Conservation (phyloP, 2,113 vertebrate genomes). For the Mus pahari region DNA sequence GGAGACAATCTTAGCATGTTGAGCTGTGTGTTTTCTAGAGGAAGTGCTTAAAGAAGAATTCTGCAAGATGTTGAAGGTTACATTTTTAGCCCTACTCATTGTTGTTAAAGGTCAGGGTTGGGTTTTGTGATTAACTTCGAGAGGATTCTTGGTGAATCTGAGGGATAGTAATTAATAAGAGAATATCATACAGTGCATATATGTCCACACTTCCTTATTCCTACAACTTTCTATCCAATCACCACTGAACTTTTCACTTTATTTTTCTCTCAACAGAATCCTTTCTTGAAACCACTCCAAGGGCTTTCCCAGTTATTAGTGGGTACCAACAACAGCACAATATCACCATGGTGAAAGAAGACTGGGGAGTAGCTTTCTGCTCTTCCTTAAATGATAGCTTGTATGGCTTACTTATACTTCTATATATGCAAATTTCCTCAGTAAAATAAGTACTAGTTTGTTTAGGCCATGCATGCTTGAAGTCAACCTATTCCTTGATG, state of each 20-base stretch:
- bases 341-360: conserved; percentile 64
- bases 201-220: conserved; percentile 49
- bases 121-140: conserved; percentile 65
- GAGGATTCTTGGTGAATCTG: conserved; percentile 62
- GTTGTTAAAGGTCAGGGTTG: conserved; percentile 67
- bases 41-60: conserved; percentile 76
- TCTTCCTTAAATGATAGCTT: conserved; percentile 64
- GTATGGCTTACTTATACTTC: conserved; percentile 56
- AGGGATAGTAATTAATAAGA: conserved; percentile 67
- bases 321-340: conserved; percentile 62
- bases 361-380: background rate
- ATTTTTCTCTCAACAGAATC: conserved; percentile 70
- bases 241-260: conserved; percentile 66
- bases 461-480: background rate
- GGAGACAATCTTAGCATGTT: conserved; percentile 75
- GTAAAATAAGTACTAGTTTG: background rate
- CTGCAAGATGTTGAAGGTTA: conserved; percentile 68
- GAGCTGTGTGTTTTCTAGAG: conserved; percentile 76
- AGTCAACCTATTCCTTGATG: conserved; percentile 26
- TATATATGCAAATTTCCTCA: background rate
- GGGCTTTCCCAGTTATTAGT: background rate
- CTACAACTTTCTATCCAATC: conserved; percentile 36
- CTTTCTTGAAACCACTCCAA: conserved; percentile 49
- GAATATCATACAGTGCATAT: background rate
- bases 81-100: conserved; percentile 61